These are phyloP conservation scores for Arrhamphus sclerolepis DNA, from an alignment of 2,797 vertebrate genomes.

Conservation along the genomic window DNA sequence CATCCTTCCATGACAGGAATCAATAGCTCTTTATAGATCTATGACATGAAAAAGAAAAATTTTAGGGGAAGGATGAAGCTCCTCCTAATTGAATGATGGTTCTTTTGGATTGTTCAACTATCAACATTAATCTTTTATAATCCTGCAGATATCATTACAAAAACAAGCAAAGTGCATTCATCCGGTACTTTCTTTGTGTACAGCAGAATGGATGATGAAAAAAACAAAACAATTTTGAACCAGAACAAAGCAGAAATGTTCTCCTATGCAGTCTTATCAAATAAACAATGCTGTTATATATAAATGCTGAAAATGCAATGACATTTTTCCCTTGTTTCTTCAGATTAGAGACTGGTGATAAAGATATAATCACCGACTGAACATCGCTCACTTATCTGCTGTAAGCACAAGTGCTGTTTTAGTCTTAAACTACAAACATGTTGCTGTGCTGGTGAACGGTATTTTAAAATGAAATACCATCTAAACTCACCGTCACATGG, in stretches of 20 bases:
- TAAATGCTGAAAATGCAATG: too few species aligned
- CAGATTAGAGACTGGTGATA: too few species aligned
- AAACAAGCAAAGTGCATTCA: conserved; percentile 21
- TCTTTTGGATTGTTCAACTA: conserved; percentile 27
- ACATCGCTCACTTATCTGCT: too few species aligned
- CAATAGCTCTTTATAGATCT: conserved; percentile 25
- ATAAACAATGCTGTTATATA: too few species aligned
- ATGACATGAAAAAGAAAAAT: conserved; percentile 6
- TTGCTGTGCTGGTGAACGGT: too few species aligned
- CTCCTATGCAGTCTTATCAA: too few species aligned
- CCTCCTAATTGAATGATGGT: conserved; percentile 32
- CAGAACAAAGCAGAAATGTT: not conserved
- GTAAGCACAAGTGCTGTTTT: too few species aligned
- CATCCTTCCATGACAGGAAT: conserved; percentile 24
- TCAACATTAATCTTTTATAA: conserved; percentile 36
- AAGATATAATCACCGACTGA: too few species aligned
- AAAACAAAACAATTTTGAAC: not conserved
- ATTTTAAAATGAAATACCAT: too few species aligned
- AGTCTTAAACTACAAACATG: too few species aligned
- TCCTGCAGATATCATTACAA: conserved; percentile 14
- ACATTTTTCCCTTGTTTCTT: too few species aligned
- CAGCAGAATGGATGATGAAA: conserved; percentile 7
- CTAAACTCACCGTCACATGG: too few species aligned
- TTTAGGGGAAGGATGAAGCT: conserved; percentile 23
- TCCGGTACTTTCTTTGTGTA: not conserved